Base-by-base conservation (phyloP, 2,113 vertebrate species). In the Peucedramus taeniatus region DNA sequence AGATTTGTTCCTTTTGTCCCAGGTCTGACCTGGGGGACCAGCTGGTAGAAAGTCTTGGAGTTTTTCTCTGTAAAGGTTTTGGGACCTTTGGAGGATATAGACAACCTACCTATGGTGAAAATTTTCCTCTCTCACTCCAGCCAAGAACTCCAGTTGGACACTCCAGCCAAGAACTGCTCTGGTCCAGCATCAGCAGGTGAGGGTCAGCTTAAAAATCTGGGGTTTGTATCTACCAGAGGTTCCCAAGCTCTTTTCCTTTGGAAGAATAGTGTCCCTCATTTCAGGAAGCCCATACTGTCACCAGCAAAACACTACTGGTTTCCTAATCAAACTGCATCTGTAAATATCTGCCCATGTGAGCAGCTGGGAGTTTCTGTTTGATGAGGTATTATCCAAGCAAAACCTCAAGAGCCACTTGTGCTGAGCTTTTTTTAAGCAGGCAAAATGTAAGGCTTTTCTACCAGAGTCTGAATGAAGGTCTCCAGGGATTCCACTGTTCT, bases 101-200 rank as follows among this genome's bases (percentile, higher is more conserved):
- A 83, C 1, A 3, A 4, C 11, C 12, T 19, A 5, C 12, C 18
- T 1, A 0, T 0, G 1, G 12, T 11, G 3, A 4, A 14, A 53
- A 54, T 35, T 83, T 50, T 44, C 20, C 47, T 11, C 35, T 7
- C 0, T 27, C 45, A 64, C 15, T 57, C 15, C 44, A 49, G n/a
- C n/a, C n/a, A n/a, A n/a, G n/a, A n/a, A n/a, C n/a, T n/a, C n/a
- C 11, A 31, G 47, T 44, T 24, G 19, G 23, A 51, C 21, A 33
- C 15, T 49, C 15, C 35, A 60, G 37, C 20, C 45, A 61, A 42
- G 49, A 47, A 11, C 28, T 65, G 49, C 37, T 72, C 28, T 49
- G 37, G 12, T 45, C 26, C 74, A 80, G 22, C 21, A 20, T 11
- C 35, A 56, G 37, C 37, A 61, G 31, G 20, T 17, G 31, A 90